A percentile compares a stretch with the other conserved stretches of the same genome.
Conservation (phyloP, 2,888 invertebrate genomes). For the Andrena marginata region DNA sequence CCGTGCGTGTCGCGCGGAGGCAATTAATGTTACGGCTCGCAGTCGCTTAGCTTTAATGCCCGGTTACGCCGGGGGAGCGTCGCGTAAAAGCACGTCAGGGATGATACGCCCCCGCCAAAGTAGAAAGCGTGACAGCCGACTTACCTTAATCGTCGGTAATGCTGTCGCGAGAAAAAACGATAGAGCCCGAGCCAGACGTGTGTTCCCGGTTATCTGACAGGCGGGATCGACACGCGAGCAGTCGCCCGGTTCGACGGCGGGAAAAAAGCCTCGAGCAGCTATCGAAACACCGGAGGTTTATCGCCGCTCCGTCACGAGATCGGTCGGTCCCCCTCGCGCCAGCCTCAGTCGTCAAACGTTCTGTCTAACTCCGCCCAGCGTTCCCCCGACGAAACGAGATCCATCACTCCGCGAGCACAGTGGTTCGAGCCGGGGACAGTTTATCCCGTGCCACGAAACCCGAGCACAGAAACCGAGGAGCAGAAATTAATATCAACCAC, state of each 20-base stretch:
- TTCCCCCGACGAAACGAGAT: background rate
- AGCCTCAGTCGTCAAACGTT: conserved; percentile 15
- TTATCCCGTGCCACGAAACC: background rate
- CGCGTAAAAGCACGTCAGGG: conserved; percentile 8
- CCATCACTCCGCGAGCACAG: background rate
- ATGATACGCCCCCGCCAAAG: background rate
- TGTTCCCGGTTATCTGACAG: conserved; percentile 27
- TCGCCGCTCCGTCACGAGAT: conserved; percentile 4
- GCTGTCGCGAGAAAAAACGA: background rate
- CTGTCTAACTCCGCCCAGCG: background rate
- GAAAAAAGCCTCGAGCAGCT: conserved; percentile 22
- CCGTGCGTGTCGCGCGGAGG: background rate
- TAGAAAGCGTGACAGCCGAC: conserved; percentile 14
- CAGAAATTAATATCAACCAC: background rate
- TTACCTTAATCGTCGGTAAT: conserved; percentile 48
- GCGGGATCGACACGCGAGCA: conserved; percentile 29
- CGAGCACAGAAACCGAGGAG: background rate
- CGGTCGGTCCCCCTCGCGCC: conserved; percentile 7
- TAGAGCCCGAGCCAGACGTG: conserved; percentile 14
- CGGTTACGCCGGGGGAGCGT: background rate
- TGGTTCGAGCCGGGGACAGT: background rate
- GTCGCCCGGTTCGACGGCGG: background rate
- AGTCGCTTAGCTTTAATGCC: background rate
- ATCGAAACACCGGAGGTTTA: conserved; percentile 27
- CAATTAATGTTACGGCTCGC: background rate